These are phyloP conservation scores for Acipenser ruthenus DNA, from an alignment of 2,797 vertebrate species.

Conservation along the genomic window DNA sequence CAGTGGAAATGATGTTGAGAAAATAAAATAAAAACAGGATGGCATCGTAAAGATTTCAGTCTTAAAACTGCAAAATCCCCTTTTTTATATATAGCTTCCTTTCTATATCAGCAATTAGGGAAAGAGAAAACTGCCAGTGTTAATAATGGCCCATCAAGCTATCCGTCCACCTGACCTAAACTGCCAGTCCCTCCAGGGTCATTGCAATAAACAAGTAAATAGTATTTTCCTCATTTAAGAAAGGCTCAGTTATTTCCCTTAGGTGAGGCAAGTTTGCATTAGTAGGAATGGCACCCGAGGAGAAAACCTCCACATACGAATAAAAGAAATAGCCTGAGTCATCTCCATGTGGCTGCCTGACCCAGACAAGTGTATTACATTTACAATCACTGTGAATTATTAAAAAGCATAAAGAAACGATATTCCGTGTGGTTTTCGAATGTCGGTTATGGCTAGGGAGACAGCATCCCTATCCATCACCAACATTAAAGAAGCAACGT, in stretches of 20 bases:
- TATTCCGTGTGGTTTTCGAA: constrained; percentile 8
- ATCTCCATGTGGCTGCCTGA: constrained; percentile 7
- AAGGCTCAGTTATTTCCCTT: constrained; percentile 4
- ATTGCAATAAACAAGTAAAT: neutral
- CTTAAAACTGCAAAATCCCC: no score
- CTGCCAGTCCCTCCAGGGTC: neutral
- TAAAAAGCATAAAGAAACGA: constrained; percentile 8
- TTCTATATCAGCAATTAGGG: neutral
- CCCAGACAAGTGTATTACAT: constrained; percentile 11
- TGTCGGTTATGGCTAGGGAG: no score
- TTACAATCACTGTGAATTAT: constrained; percentile 19
- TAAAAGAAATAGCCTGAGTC: constrained; percentile 1
- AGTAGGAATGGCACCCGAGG: constrained; percentile 4
- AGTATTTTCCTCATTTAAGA: neutral
- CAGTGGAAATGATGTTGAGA: constrained; percentile 10
- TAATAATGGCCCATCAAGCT: neutral
- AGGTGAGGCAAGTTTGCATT: neutral
- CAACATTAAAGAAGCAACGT: no score
- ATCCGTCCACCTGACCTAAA: neutral
- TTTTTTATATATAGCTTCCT: neutral
- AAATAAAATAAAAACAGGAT: neutral
- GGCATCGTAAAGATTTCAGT: neutral
- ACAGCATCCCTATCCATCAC: no score
- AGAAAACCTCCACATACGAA: neutral
- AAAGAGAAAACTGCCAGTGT: neutral